Evolutionary conservation across 1,140 invertebrate species (phyloP).

Genomic region (Diorhabda carinulata): DNA sequence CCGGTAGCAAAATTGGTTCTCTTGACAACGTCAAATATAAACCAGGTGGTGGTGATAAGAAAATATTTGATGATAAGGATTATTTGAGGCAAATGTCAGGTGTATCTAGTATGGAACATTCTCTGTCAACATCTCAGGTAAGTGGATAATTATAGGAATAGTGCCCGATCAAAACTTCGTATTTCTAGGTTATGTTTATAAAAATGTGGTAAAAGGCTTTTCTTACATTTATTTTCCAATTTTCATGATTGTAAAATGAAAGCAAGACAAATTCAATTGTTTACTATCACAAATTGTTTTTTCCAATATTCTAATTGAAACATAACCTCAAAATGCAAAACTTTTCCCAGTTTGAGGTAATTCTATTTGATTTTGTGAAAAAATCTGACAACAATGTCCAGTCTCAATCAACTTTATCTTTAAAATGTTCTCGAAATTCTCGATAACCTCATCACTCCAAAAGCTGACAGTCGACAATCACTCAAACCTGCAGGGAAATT

Average conservation of each 20-base stretch:
- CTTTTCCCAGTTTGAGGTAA: too few species aligned
- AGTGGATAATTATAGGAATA: constrained; percentile 29
- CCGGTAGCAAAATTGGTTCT: constrained; percentile 84
- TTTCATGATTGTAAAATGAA: neutral
- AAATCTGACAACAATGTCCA: too few species aligned
- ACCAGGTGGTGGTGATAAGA: constrained; percentile 89
- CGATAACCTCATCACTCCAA: too few species aligned
- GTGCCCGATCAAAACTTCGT: neutral
- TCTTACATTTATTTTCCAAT: constrained; percentile 4
- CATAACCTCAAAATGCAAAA: too few species aligned
- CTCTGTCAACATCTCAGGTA: constrained; percentile 66
- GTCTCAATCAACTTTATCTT: too few species aligned
- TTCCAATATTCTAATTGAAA: too few species aligned
- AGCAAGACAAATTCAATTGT: neutral
- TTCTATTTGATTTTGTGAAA: too few species aligned
- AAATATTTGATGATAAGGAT: constrained; percentile 91
- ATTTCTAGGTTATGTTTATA: constrained; percentile 5
- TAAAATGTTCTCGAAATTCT: too few species aligned
- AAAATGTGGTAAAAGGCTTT: constrained; percentile 9
- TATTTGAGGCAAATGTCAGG: constrained; percentile 80
- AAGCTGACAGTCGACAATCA: too few species aligned
- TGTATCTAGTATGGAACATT: constrained; percentile 57
- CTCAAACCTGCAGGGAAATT: too few species aligned
- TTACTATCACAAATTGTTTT: neutral
- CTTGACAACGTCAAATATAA: constrained; percentile 91